Evolutionary conservation across 2,113 vertebrate species (phyloP).

Genomic region (Sturnus vulgaris): DNA sequence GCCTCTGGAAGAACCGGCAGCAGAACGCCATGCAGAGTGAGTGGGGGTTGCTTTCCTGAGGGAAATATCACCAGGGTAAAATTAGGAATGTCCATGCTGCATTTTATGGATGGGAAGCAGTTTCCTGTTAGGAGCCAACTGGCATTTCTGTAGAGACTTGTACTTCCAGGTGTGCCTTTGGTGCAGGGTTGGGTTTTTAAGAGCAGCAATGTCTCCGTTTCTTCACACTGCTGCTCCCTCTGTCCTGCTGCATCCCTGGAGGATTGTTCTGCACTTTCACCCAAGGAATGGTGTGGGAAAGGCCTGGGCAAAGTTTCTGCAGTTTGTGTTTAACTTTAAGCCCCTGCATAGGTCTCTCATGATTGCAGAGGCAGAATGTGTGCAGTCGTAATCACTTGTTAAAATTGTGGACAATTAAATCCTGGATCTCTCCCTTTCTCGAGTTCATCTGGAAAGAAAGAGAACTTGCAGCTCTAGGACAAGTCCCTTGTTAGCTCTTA

Average conservation of each 20-base stretch:
- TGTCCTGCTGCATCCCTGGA: fast-evolving
- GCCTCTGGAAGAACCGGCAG: conserved; percentile 92
- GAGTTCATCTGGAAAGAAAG: background rate
- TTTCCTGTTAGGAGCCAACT: background rate
- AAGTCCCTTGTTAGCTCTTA: background rate
- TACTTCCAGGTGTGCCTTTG: background rate
- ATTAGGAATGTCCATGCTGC: fast-evolving
- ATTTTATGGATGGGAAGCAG: background rate
- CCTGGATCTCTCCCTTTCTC: background rate
- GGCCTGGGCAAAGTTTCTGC: background rate
- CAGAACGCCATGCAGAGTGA: conserved; percentile 89
- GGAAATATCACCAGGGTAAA: fast-evolving
- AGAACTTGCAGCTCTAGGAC: background rate
- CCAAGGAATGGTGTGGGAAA: background rate
- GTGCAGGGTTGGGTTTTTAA: background rate
- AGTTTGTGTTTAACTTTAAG: background rate
- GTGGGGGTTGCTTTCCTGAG: background rate
- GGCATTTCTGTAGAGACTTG: background rate
- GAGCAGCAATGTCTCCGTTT: fast-evolving
- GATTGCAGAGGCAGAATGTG: background rate
- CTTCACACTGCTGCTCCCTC: background rate
- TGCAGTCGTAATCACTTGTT: background rate
- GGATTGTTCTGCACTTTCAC: background rate
- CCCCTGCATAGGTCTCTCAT: background rate
- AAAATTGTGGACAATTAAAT: background rate